These are phyloP conservation scores for Arion vulgaris DNA, from an alignment of 1,140 invertebrate genomes.

Conservation along the genomic window DNA sequence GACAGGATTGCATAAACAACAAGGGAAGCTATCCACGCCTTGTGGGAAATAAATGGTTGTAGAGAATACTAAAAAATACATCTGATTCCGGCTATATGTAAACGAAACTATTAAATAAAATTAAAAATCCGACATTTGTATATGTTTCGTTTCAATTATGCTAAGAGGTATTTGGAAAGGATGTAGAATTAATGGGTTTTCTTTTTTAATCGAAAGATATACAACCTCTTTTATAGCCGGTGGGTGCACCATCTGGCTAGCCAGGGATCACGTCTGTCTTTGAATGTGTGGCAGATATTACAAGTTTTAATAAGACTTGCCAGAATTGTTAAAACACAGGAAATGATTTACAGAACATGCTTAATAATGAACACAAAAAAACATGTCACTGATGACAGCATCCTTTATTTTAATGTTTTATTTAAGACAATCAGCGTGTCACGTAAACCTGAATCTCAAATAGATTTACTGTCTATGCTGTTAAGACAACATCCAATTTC, in stretches of 20 bases:
- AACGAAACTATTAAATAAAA: neutral
- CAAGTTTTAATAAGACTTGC: neutral
- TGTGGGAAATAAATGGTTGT: neutral
- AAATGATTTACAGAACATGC: neutral
- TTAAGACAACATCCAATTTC: no score
- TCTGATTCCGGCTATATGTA: neutral
- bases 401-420: no score
- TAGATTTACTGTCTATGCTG: no score
- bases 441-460: no score
- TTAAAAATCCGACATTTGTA: neutral
- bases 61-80: neutral
- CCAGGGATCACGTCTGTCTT: no score
- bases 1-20: neutral
- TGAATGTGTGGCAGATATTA: neutral
- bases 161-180: constrained; percentile 2
- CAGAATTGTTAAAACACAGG: neutral
- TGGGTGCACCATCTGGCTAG: no score
- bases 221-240: no score
- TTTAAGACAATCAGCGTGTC: no score
- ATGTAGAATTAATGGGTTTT: neutral
- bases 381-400: no score
- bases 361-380: neutral
- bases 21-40: neutral
- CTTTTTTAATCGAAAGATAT: neutral
- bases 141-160: constrained; percentile 7